A percentile compares a stretch with the other conserved stretches of the same genome.
phyloP scores from a whole-genome alignment of 2,113 vertebrate species.

The Ctenomys sociabilis region DNA sequence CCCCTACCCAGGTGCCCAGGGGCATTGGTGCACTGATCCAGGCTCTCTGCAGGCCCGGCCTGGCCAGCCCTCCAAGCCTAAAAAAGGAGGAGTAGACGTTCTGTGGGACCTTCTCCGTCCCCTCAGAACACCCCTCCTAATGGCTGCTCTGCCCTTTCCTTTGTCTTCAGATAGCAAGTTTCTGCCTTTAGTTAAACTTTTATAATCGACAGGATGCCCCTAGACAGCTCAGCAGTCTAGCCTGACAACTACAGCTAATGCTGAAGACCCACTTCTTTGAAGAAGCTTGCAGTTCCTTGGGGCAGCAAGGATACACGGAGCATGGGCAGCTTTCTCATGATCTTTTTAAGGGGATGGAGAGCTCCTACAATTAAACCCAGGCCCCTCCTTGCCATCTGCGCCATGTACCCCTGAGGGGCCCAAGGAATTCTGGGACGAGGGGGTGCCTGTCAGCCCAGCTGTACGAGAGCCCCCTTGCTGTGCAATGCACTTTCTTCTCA shows the following conservation, averaged over 20 bases:
- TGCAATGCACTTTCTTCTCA: not conserved
- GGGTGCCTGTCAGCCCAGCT: accelerated
- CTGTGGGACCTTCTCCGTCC: not conserved
- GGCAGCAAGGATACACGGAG: not conserved
- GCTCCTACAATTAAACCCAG: not conserved
- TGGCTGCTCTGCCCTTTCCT: not conserved
- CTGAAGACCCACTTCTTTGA: not conserved
- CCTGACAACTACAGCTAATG: not conserved
- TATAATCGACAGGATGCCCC: not conserved
- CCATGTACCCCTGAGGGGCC: not conserved
- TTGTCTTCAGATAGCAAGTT: not conserved
- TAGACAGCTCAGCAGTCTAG: accelerated
- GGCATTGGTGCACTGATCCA: not conserved
- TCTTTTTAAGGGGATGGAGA: not conserved
- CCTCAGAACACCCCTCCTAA: too few relatives aligned
- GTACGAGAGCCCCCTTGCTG: not conserved
- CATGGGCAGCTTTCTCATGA: too few relatives aligned
- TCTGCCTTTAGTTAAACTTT: not conserved
- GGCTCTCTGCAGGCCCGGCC: not conserved
- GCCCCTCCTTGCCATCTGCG: accelerated
- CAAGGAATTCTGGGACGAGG: accelerated
- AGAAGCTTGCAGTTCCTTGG: not conserved
- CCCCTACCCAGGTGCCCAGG: not conserved
- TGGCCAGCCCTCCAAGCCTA: not conserved
- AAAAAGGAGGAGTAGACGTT: not conserved